phyloP scores from a whole-genome alignment of 2,113 vertebrate species.

The Propithecus coquereli region DNA sequence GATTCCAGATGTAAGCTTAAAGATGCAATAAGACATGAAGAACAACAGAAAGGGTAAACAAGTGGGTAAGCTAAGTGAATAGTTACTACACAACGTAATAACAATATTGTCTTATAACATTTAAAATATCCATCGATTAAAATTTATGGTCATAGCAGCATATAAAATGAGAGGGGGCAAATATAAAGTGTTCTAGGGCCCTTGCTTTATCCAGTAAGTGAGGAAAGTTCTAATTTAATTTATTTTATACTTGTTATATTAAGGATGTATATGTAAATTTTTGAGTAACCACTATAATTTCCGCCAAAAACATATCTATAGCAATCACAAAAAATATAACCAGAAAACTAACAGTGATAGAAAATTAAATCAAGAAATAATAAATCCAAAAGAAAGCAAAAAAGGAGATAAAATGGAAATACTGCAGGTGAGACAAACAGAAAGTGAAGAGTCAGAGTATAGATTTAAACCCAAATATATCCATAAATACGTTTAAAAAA shows the following conservation, averaged over 20 bases:
- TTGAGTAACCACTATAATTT: neutral
- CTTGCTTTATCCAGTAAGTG: constrained; percentile 9
- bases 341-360: neutral
- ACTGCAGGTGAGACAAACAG: neutral
- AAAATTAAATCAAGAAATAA: constrained; percentile 20
- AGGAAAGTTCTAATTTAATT: neutral
- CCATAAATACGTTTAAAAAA: neutral
- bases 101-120: neutral
- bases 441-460: neutral
- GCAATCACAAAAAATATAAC: neutral
- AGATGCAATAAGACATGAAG: neutral
- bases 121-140: constrained; percentile 29
- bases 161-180: neutral
- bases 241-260: neutral
- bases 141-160: neutral
- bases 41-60: neutral
- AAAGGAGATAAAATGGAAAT: neutral
- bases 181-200: neutral
- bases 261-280: neutral
- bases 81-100: neutral
- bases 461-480: constrained; percentile 33
- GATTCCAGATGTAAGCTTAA: neutral
- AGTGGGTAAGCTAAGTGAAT: neutral
- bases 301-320: neutral
- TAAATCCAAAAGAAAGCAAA: neutral